Evolutionary conservation across 2,888 invertebrate species (phyloP), one percentile per base, ranked within the genome.

Genomic region (Allacma fusca): DNA sequence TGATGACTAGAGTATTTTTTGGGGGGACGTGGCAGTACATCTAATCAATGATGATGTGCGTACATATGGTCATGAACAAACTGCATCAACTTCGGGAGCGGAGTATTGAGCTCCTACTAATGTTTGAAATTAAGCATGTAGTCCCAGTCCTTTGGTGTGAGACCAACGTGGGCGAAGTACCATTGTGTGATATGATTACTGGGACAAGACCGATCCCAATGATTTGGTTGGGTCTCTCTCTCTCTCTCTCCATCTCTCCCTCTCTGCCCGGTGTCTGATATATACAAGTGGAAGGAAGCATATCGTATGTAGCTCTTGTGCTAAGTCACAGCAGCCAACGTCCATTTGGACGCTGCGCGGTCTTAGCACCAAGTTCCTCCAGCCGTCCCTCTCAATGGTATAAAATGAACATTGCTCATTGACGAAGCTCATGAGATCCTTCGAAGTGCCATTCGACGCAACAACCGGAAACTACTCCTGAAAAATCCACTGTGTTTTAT

Each of bases 381-480:
- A 29, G 26, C 29, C 69, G 5, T 69, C 23, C 29, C 59, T 57
- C 29, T 74, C 43, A 64, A 34, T 74, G 65, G 74, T 76, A 76
- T 76, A 76, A 76, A 76, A 76, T 23, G 59, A 70, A 62, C 76
- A 69, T 23, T 29, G 44, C 76, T 76, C 76, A 76, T 76, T 76
- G 76, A 76, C 34, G 69, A 76, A 59, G 29, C 70, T 62, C 23
- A 23, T 76, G 76, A 76, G 76, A 76, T 69, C 59, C 70, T 70
- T 69, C 40, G 76, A 76, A 76, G 76, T 76, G 76, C 62, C 40
- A 76, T 69, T 67, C 24, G 68, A 69, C 68, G 57, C 68, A 75
- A 57, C 69, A 34, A 50, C 62, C 69, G 74, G 74, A 74, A 74
- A 64, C 74, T 65, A 74, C 74, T 65, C 74, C n/a, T 19, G 40